Evolutionary conservation across 2,888 invertebrate species (phyloP), one percentile per base, ranked within the genome.

Genomic region (Caenorhabditis sp.): DNA sequence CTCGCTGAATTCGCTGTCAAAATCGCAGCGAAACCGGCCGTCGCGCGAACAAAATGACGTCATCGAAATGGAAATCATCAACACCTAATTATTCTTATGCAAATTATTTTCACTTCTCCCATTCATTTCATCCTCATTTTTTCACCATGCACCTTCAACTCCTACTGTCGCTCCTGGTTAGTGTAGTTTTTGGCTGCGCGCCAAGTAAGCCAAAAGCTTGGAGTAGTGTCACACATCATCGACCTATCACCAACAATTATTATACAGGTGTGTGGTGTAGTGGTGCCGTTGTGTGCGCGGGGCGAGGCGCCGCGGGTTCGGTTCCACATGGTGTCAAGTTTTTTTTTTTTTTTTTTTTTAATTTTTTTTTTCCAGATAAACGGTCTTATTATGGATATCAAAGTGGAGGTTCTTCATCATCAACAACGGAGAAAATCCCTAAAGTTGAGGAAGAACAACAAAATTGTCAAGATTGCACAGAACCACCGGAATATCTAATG

Each of bases 1-100:
- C 14, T 66, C 70, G 1, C 51, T 59, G 36, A 62, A 54, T 58
- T 62, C 65, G 14, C 14, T 43, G 14, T 17, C 12, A 17, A 43
- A 43, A 43, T 3, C 12, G 17, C 14, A 3, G 2, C 12, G 3
- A 43, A 43, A 43, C 12, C 12, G 17, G 14, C 43, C 10, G 43
- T 3, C 6, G 14, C 6, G 10, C 17, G 14, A 17, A 17, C 43
- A 14, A 31, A 31, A 10, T 31, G 31, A 31, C 31, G 43, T 43
- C 43, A 43, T 43, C 43, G 43, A 43, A 14, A 43, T 43, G 43
- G 43, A 43, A 43, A 43, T 43, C 14, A 43, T 43, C 17, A 17
- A 43, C 6, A 43, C 43, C 14, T 43, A 6, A 5, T 43, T 12
- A 43, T 43, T n/a, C n/a, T n/a, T 43, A 43, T 43, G 43, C 43